phyloP scores from a whole-genome alignment of 2,797 vertebrate genomes.

The Lepidocolaptes lacrymiger region DNA sequence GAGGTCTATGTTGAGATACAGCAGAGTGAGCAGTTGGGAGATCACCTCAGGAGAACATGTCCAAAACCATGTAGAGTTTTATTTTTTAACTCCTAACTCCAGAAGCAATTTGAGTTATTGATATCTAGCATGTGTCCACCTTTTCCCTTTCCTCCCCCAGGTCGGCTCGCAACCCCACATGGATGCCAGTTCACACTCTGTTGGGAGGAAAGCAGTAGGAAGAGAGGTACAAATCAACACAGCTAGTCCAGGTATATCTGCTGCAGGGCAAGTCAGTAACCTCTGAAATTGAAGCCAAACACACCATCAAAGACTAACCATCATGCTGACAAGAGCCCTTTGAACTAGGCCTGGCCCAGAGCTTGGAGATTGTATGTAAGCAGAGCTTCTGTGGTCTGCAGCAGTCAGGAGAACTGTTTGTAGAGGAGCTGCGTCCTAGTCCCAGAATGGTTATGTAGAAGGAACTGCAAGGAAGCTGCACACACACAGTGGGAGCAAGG shows the following conservation, averaged over 20 bases:
- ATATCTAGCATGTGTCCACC: background rate
- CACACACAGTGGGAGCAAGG: background rate
- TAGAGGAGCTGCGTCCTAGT: constrained; percentile 1
- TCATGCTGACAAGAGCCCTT: background rate
- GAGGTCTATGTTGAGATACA: background rate
- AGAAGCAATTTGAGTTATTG: background rate
- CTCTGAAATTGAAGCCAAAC: background rate
- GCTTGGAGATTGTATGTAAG: background rate
- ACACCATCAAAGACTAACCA: background rate
- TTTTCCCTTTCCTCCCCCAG: background rate
- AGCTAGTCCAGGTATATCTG: background rate
- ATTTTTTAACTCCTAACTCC: background rate
- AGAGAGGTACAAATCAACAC: background rate
- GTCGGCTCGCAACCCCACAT: background rate
- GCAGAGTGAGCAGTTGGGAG: background rate
- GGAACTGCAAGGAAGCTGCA: constrained; percentile 30
- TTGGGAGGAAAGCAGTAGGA: background rate
- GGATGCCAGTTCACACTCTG: background rate
- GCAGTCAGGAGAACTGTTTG: background rate
- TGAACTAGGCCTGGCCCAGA: background rate
- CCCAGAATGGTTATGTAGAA: background rate
- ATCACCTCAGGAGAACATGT: background rate
- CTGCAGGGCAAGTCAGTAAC: background rate
- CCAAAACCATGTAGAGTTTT: background rate
- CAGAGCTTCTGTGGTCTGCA: background rate